Percentiles rank a stretch among this genome's conserved stretches.
Evolutionary conservation across 2,888 invertebrate genomes (phyloP).

Genomic region (Megaustenia siamemsis): DNA sequence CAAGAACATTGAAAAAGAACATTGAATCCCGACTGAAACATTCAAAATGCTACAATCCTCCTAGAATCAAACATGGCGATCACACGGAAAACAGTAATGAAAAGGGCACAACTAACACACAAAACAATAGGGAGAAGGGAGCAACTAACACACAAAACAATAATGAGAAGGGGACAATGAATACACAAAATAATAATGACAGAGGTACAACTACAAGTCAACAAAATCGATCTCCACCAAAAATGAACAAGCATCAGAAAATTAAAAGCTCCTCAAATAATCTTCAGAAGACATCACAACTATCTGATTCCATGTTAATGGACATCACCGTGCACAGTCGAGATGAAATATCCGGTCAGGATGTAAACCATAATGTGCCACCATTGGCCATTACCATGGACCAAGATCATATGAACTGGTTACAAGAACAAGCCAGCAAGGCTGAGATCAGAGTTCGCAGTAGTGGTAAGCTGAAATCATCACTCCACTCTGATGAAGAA

Average conservation of each 20-base stretch:
- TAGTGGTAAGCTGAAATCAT: constrained; percentile 27
- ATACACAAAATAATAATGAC: too few species aligned
- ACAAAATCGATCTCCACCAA: not conserved
- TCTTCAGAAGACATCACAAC: constrained; percentile 40
- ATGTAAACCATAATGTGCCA: constrained; percentile 69
- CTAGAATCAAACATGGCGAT: constrained; percentile 61
- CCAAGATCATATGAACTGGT: constrained; percentile 76
- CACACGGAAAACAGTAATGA: not conserved
- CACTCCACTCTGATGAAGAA: constrained; percentile 44
- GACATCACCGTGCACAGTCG: constrained; percentile 76
- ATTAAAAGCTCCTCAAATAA: constrained; percentile 42
- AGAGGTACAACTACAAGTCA: not conserved
- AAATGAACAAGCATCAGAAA: constrained; percentile 10
- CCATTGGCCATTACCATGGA: constrained; percentile 78
- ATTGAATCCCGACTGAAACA: constrained; percentile 71
- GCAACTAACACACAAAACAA: not conserved
- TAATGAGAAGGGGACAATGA: not conserved
- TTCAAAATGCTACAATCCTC: constrained; percentile 77
- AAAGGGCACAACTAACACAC: not conserved
- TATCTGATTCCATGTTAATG: constrained; percentile 64
- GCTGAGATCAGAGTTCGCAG: constrained; percentile 63
- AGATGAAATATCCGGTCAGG: constrained; percentile 65
- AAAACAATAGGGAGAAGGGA: not conserved
- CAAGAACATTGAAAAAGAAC: constrained; percentile 75
- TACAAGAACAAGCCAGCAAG: constrained; percentile 75